Base-by-base conservation (phyloP, 2,888 invertebrate genomes). In the Alsophila aescularia region DNA sequence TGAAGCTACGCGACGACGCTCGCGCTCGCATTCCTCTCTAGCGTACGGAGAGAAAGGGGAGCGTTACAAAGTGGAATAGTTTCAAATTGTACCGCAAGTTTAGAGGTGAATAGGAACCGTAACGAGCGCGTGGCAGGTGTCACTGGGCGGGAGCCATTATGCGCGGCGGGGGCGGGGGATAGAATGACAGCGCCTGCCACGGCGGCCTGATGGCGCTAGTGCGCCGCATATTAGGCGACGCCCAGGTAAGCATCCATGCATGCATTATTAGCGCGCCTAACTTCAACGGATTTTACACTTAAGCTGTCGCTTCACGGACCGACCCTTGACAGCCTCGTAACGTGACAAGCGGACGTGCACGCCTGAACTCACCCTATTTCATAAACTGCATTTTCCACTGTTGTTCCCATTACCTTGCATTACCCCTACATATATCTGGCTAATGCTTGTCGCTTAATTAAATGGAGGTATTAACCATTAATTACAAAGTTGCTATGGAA, bases 161-260 rank as follows among this genome's bases (percentile, higher is more conserved):
- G 80, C 74, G 72, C 65, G 69, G 74, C 55, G 83, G 77, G 44
- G 82, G 81, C 52, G 88, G 87, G 72, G 92, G 92, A 70, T 93
- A 93, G 85, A 92, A 92, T 89, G 93, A 87, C 83, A 83, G 85
- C 88, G 81, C 83, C 80, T 75, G 90, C 87, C 92, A 94, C 90
- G 92, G 94, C 93, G 93, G 95, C 93, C 94, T 95, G 93, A 95
- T 96, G 95, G 95, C 95, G 92, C 94, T 96, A 92, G 96, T 96
- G 95, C 94, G 96, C 90, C 95, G 95, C 82, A 95, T 96, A 87
- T 93, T 96, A 82, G 94, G 95, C 88, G 96, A 97, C 93, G 96
- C 96, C 89, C 96, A 96, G 94, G 95, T 96, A 85, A 91, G 81
- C 43, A 34, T 4, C 42, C 35, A 7, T 16, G 35, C 64, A 65